Base-by-base conservation (phyloP, 2,888 invertebrate genomes). In the Sacculina carcini region DNA sequence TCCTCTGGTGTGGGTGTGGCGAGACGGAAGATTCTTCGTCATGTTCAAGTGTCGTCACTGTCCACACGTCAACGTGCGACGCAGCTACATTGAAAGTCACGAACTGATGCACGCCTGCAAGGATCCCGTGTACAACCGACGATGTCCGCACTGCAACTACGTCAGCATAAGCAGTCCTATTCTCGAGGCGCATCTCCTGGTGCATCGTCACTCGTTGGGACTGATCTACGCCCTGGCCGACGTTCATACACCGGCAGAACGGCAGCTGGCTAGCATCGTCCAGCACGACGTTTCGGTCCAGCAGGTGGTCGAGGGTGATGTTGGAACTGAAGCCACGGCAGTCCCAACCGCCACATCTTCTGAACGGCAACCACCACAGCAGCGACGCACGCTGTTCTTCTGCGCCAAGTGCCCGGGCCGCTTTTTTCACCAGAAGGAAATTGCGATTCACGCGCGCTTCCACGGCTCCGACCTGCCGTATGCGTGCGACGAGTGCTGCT, bases 21-120 rank as follows among this genome's bases (percentile, higher is more conserved):
- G 76, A 36, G 73, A 73, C 54, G 77, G 76, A 12, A 74, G 75
- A 51, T 76, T 80, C 54, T 74, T 75, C 50, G 83, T 83, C 66
- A 80, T 85, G 76, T 78, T 77, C 63, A 80, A 82, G 62, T 87
- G 86, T 62, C 73, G 79, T 29, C 78, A 74, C 62, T 86, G 86
- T 62, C 83, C 85, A 0, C 82, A 82, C 63, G 78, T 83, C 14
- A 82, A 82, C 62, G 70, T 77, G n/a, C 71, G 82, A 48, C 76
- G 79, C 60, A 75, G 77, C 42, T 82, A 81, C 63, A 77, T 86
- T 53, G 74, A 76, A 28, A 79, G 81, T 59, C 86, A 87, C 64
- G 84, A 85, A 63, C 76, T 77, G 62, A 79, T 83, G 73, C 84
- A 84, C 63, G 70, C 68, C 26, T 65, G 62, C n/a, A 56, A 59